Evolutionary conservation across 2,113 vertebrate genomes (phyloP).

Genomic region (Triplophysa tibetana): DNA sequence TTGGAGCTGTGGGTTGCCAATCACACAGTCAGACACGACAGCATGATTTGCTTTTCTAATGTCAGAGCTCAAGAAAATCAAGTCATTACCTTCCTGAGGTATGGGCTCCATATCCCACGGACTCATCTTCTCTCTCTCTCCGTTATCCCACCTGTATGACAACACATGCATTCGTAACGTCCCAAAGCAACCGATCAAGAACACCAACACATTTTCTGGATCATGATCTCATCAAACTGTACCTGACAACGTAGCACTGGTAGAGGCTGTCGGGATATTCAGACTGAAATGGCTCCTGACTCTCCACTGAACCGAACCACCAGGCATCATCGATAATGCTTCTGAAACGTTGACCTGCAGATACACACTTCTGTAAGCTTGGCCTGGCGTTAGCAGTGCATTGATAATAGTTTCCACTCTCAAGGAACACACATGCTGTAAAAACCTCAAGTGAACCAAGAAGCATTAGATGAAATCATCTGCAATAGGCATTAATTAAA

Average conservation of each 20-base stretch:
- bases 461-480: too few species aligned
- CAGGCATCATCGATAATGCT: conserved; percentile 98
- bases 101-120: conserved; percentile 99
- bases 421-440: not conserved
- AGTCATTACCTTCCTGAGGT: conserved; percentile 86
- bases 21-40: conserved; percentile 20
- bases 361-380: not conserved
- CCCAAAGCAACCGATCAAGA: not conserved
- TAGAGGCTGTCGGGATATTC: conserved; percentile 98
- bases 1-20: conserved; percentile 61
- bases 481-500: too few species aligned
- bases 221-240: conserved; percentile 31
- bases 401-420: too few species aligned
- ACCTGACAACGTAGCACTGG: conserved; percentile 98
- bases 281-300: conserved; percentile 91
- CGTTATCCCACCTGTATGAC: conserved; percentile 91
- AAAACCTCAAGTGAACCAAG: not conserved
- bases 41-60: not conserved
- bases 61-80: not conserved
- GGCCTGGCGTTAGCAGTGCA: too few species aligned
- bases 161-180: not conserved
- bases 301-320: conserved; percentile 97
- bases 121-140: conserved; percentile 95
- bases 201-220: not conserved
- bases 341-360: conserved; percentile 88